Evolutionary conservation across 1,140 invertebrate species (phyloP), one percentile per base, ranked within the genome.

Genomic region (Drosophila suzukii): DNA sequence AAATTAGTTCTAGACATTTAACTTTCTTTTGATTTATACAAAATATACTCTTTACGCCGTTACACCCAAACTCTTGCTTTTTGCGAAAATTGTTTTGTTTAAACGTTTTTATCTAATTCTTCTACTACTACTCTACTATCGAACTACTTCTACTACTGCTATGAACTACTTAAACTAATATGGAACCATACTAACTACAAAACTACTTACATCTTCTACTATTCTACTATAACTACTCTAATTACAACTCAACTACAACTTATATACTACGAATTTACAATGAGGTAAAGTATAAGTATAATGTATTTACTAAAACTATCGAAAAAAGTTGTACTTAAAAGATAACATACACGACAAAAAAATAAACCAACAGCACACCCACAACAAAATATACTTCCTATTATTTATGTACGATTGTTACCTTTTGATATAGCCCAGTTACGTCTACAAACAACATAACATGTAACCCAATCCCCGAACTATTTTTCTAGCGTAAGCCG

Each of bases 231-330:
- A 73, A 89, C 89, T 78, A 85, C 83, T 91, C 78, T 77, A 70
- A 78, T 68, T 77, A 77, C 81, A 75, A 84, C 79, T 71, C 67
- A 78, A 83, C 72, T 78, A 91, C 89, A 83, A 91, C 74, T 75
- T 79, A 78, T 80, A 91, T 76, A 86, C 89, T 91, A 90, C 90
- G 90, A 90, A 91, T 90, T 91, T 89, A 88, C 84, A 91, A 91
- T 91, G 90, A 91, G 90, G 90, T 91, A 91, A 91, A 90, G 90
- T 91, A 91, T 91, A 77, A 79, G 83, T 80, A 71, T 57, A 77
- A 80, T 71, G 30, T 77, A 77, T 84, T 66, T 77, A 70, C 46
- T 79, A 12, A 80, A 75, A 74, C 55, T 71, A 53, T 30, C 46
- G 49, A 62, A 54, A 72, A 54, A 63, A 50, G 20, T 24, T 56